Base-by-base conservation (phyloP, 2,797 vertebrate species). In the Sylvia borin region DNA sequence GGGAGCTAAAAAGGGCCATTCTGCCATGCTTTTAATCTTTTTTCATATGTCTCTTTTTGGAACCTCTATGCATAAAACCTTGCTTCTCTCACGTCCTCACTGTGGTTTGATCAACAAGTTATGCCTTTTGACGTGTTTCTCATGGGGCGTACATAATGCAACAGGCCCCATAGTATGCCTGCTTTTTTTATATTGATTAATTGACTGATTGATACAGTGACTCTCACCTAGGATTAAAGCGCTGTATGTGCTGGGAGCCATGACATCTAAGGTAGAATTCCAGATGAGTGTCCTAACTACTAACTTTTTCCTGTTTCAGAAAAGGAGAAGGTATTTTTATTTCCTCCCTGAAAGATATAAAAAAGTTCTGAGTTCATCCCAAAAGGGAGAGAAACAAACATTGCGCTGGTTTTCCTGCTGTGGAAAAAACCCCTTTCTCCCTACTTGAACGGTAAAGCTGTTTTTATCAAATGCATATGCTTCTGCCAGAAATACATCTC, bases 401-500 rank as follows among this genome's bases (percentile, higher is more conserved):
- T 16, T 62, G 7, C 3, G 4, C 21, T 66, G 31, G 31, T 50
- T 93, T 94, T 72, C 22, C 54, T 72, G 36, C 17, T 36, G 3
- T 47, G 48, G 36, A 75, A 72, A 58, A 88, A 50, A 0, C 1
- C 2, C 7, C 7, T 88, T 90, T 73, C 32, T 85, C 64, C n/a
- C 13, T 72, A 0, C 13, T 84, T 73, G 40, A 75, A 70, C 0
- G 2, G 43, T 84, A 86, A 88, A 86, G 36, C 42, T 78, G 65
- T 62, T 92, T 42, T 90, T 94, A 92, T 71, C 85, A 62, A 92
- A 86, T 27, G 43, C 73, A 55, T 75, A 50, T 88, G 90, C 58
- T 96, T 18, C 83, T 92, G 62, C 66, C 71, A 90, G 90, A 91
- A 95, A 60, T 64, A 86, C 60, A 60, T 79, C 92, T 86, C 94